Evolutionary conservation across 1,140 invertebrate species (phyloP), one percentile per base, ranked within the genome.

Genomic region (Stegodyphus mimosarum): DNA sequence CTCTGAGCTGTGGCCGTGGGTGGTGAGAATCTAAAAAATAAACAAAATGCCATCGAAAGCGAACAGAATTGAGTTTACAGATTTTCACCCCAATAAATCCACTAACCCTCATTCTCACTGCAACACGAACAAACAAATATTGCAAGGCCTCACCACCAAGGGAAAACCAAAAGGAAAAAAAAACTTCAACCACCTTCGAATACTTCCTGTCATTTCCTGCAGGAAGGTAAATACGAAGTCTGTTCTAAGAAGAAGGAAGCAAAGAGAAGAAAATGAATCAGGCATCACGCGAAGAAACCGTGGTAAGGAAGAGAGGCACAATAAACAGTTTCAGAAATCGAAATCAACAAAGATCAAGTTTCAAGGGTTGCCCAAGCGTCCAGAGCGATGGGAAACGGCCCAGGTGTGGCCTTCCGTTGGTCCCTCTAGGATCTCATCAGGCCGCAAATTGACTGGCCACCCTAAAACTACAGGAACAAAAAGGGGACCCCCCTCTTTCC

Each of bases 291-390:
- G 64, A 84, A 52, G 6, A 15, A 50, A 9, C 6, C 18, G 11
- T 6, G 33, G 69, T 49, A 55, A 55, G 71, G 49, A 17, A 18
- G 13, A 49, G 48, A 51, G 79, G 7, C 50, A 84, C 81, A 84
- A 84, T 84, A 84, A 84, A 84, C 81, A 84, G 81, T 76, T 81
- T 81, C 72, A 74, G 81, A 84, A 84, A 84, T 84, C 81, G 81
- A 84, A 84, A 75, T 84, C 81, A 75, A 75, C 81, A 84, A 84
- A 84, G 81, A 84, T 84, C 81, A 84, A 76, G 81, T 84, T 84
- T 84, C 81, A 84, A 70, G 81, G 72, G 13, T 64, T 83, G 71
- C 80, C 71, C 52, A 71, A 67, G 70, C 72, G 55, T 60, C 11
- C 15, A 7, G 13, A 17, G 10, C 64, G 55, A 17, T 84, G 81